phyloP scores from a whole-genome alignment of 2,888 invertebrate species.

The Rosalia funebris region DNA sequence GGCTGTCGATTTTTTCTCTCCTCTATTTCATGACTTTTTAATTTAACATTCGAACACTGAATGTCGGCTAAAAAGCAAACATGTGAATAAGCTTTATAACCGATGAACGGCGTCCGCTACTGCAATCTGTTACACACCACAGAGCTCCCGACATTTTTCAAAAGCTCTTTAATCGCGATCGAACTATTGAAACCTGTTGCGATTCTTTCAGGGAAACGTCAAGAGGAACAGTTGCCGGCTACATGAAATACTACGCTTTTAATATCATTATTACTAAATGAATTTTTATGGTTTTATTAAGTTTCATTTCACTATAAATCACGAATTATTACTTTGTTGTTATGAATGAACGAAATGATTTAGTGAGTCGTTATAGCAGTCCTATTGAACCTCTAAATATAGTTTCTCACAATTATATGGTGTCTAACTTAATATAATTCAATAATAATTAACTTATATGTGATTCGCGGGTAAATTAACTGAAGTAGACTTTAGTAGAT shows the following conservation, averaged over 20 bases:
- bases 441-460: too few relatives aligned
- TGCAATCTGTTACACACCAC: conserved; percentile 62
- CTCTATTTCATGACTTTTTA: conserved; percentile 39
- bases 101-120: conserved; percentile 43
- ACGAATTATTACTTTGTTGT: conserved; percentile 28
- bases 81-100: conserved; percentile 55
- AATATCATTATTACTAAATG: conserved; percentile 48
- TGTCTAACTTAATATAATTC: too few relatives aligned
- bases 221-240: conserved; percentile 44
- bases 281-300: conserved; percentile 43
- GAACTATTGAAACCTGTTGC: conserved; percentile 64
- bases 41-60: conserved; percentile 27
- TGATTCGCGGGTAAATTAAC: too few relatives aligned
- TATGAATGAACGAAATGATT: conserved; percentile 23
- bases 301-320: conserved; percentile 35
- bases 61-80: conserved; percentile 48
- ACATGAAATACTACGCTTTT: conserved; percentile 47
- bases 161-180: conserved; percentile 64
- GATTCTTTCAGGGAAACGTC: conserved; percentile 51
- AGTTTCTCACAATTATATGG: too few relatives aligned
- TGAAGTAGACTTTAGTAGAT: too few relatives aligned
- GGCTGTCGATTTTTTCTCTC: conserved; percentile 24
- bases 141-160: conserved; percentile 62
- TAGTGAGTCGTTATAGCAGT: conserved; percentile 5
- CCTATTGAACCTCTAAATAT: too few relatives aligned